Conservation (phyloP, 2,113 vertebrate species). For the Ramphastos sulfuratus region DNA sequence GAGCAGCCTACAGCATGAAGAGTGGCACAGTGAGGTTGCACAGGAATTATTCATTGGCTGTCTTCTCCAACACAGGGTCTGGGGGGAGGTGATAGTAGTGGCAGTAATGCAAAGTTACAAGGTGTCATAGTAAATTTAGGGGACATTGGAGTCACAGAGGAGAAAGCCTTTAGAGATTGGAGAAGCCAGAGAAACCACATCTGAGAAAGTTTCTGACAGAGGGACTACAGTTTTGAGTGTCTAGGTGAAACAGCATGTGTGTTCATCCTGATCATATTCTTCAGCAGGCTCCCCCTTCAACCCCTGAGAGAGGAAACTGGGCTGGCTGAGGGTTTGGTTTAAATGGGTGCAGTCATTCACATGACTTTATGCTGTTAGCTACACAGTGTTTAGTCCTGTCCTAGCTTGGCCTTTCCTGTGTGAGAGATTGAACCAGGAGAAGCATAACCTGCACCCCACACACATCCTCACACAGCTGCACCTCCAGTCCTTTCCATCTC, state of each 20-base stretch:
- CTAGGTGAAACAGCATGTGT: background rate
- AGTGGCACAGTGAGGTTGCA: background rate
- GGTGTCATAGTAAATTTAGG: background rate
- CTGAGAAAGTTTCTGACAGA: background rate
- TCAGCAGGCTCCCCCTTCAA: background rate
- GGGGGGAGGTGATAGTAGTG: rapidly evolving
- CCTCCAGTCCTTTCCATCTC: background rate
- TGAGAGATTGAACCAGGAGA: background rate
- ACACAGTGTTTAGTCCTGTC: background rate
- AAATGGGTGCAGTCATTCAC: background rate
- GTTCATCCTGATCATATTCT: background rate
- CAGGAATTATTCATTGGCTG: background rate
- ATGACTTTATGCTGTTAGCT: background rate
- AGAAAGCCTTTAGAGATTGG: background rate
- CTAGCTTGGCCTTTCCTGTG: background rate
- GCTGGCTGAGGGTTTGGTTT: background rate
- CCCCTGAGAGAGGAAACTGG: background rate
- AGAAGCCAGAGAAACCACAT: background rate
- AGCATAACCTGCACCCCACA: background rate
- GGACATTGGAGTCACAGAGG: background rate
- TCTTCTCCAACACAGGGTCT: background rate
- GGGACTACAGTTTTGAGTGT: background rate
- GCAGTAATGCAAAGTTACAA: background rate
- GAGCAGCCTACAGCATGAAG: background rate
- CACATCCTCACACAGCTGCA: background rate